phyloP scores from a whole-genome alignment of 2,888 invertebrate species.

The Diaphora mendica region DNA sequence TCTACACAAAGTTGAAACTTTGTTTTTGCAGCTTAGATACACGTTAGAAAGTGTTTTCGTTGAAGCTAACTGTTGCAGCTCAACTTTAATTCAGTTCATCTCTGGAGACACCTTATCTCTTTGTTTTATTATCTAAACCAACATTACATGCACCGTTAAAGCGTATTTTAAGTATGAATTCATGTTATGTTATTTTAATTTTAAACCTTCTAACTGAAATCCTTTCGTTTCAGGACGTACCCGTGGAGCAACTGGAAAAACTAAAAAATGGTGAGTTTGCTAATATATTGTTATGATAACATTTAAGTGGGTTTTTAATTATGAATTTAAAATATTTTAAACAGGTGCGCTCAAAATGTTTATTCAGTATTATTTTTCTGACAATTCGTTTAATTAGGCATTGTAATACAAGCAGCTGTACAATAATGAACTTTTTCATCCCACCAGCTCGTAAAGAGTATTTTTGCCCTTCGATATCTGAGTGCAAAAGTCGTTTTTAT shows the following conservation, averaged over 20 bases:
- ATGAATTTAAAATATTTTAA: background rate
- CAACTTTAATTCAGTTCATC: background rate
- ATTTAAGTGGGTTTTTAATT: background rate
- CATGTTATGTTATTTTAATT: slow-evolving; percentile 8
- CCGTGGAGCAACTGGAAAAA: slow-evolving; percentile 79
- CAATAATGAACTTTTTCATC: too few species aligned
- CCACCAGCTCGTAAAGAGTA: too few species aligned
- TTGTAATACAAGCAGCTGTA: too few species aligned
- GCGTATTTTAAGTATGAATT: slow-evolving; percentile 14
- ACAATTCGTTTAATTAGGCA: too few species aligned
- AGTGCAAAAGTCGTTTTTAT: too few species aligned
- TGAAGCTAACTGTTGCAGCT: background rate
- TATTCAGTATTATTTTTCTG: background rate
- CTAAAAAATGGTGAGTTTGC: slow-evolving; percentile 73
- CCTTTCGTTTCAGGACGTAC: slow-evolving; percentile 74
- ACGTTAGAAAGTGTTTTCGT: background rate
- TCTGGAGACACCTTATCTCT: background rate
- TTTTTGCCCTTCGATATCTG: too few species aligned
- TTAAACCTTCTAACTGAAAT: background rate
- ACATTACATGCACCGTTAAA: background rate
- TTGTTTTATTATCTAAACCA: slow-evolving; percentile 1
- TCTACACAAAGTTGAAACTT: background rate
- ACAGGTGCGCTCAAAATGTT: background rate
- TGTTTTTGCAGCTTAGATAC: background rate
- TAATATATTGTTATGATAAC: slow-evolving; percentile 7